A percentile compares a stretch with the other conserved stretches of the same genome.
Evolutionary conservation across 2,797 vertebrate species (phyloP).

Genomic region (Tokudaia tokunoshimensis): DNA sequence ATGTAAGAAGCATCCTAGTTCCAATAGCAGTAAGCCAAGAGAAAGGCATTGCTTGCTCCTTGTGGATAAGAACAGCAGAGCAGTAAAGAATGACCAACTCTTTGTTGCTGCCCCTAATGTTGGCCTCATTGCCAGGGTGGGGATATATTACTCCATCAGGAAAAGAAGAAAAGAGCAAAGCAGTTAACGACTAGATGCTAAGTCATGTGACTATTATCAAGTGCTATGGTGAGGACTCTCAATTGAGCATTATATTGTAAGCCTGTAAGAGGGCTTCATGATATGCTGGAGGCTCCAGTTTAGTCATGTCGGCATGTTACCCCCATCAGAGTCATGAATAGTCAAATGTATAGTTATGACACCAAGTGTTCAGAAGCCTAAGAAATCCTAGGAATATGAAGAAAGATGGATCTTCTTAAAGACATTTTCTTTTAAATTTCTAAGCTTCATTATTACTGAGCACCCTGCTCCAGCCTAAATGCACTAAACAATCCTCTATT

Average conservation of each 20-base stretch:
- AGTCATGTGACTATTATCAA: conserved; percentile 31
- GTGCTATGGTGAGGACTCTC: conserved; percentile 28
- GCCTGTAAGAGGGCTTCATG: background rate
- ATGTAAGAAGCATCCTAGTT: conserved; percentile 9
- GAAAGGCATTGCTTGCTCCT: conserved; percentile 7
- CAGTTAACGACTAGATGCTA: conserved; percentile 5
- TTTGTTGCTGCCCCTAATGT: conserved; percentile 19
- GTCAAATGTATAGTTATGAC: conserved; percentile 2
- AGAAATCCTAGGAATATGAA: background rate
- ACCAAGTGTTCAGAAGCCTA: conserved; percentile 21
- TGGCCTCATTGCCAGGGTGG: background rate
- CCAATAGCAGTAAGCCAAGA: conserved; percentile 48
- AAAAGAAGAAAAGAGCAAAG: conserved; percentile 48
- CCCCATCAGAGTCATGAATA: background rate
- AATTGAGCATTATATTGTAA: conserved; percentile 36
- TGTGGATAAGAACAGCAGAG: background rate
- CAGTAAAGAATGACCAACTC: conserved; percentile 6
- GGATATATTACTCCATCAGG: background rate
- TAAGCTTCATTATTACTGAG: conserved; percentile 5
- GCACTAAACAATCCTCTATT: background rate
- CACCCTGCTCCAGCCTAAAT: background rate
- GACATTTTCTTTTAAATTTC: conserved; percentile 25
- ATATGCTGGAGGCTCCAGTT: background rate
- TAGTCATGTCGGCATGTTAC: conserved; percentile 1
- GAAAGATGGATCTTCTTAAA: conserved; percentile 20